phyloP scores from a whole-genome alignment of 2,113 vertebrate species.

The Addax nasomaculatus region DNA sequence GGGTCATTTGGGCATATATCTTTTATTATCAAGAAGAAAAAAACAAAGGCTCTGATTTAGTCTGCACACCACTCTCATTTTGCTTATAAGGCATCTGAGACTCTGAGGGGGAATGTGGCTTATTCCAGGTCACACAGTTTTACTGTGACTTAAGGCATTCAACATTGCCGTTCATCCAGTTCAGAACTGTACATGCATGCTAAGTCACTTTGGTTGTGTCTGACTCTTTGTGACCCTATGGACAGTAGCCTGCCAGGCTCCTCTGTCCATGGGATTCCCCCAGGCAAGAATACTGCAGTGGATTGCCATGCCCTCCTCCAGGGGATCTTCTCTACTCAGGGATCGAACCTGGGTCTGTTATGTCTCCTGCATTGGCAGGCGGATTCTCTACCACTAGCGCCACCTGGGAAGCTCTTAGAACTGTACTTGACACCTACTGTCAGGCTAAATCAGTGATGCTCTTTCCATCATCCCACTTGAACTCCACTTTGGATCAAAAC shows the following conservation, averaged over 20 bases:
- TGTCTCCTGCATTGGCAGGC: neutral
- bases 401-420: neutral
- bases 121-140: neutral
- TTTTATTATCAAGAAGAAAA: neutral
- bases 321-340: neutral
- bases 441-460: neutral
- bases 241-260: neutral
- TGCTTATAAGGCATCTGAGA: neutral
- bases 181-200: neutral
- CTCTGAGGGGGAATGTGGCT: neutral
- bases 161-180: fast-evolving
- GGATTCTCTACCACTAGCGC: neutral
- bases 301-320: neutral
- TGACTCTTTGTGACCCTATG: neutral
- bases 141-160: neutral
- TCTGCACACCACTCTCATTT: neutral
- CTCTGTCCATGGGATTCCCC: neutral
- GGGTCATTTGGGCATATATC: neutral
- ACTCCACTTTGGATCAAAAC: neutral
- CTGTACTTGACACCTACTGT: neutral
- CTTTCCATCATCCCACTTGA: neutral
- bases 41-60: neutral
- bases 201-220: neutral
- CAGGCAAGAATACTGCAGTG: neutral
- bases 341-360: neutral